phyloP scores from a whole-genome alignment of 2,113 vertebrate species.

The Lucifuga dentata region DNA sequence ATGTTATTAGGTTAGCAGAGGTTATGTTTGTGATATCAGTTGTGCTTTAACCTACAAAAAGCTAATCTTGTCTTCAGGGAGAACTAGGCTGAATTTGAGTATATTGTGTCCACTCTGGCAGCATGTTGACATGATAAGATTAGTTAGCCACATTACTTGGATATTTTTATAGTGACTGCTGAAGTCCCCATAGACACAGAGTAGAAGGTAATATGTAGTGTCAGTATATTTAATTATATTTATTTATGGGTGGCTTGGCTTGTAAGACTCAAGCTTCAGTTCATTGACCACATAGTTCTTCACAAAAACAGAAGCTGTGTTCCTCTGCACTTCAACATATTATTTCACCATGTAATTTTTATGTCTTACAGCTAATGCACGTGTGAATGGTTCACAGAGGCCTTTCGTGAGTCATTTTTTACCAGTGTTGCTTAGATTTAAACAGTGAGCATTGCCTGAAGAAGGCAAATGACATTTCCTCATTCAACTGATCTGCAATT shows the following conservation, averaged over 20 bases:
- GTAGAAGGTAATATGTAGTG: conserved; percentile 12
- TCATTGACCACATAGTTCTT: conserved; percentile 36
- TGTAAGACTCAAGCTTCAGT: conserved; percentile 22
- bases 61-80: not conserved
- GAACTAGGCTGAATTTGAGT: conserved; percentile 17
- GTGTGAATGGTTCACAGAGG: conserved; percentile 41
- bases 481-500: conserved; percentile 32
- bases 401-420: conserved; percentile 51
- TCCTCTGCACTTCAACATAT: conserved; percentile 46
- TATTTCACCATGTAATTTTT: conserved; percentile 54
- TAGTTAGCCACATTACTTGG: conserved; percentile 59
- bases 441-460: conserved; percentile 19
- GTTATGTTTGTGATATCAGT: conserved; percentile 1
- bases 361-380: conserved; percentile 44
- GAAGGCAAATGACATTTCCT: conserved; percentile 30
- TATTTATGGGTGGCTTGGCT: conserved; percentile 51
- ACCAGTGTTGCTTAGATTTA: conserved; percentile 13
- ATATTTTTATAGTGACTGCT: conserved; percentile 59
- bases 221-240: conserved; percentile 51
- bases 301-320: conserved; percentile 53
- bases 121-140: conserved; percentile 58
- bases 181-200: conserved; percentile 12
- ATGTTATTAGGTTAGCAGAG: not conserved
- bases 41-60: not conserved
- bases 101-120: conserved; percentile 19